Conservation (phyloP, 1,140 invertebrate genomes). For the Episyrphus balteatus region DNA sequence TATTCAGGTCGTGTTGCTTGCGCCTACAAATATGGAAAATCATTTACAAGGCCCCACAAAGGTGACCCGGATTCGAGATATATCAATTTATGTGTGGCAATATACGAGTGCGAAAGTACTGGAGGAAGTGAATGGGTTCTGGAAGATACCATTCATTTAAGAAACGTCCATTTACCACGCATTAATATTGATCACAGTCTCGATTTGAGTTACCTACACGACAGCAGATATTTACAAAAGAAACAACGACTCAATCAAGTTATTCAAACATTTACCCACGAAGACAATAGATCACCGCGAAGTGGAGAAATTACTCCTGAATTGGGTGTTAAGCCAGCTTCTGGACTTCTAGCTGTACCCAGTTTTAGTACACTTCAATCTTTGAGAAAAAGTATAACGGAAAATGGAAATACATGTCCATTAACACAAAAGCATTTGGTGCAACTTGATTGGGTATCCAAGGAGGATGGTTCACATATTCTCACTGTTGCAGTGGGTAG, state of each 20-base stretch:
- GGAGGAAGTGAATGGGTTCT: conserved; percentile 97
- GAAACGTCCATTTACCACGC: conserved; percentile 74
- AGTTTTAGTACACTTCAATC: conserved; percentile 88
- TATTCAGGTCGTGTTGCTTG: conserved; percentile 95
- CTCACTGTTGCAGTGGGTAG: conserved; percentile 92
- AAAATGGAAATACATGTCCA: conserved; percentile 82
- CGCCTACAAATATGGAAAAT: conserved; percentile 86
- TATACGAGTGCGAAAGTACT: conserved; percentile 98
- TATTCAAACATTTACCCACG: conserved; percentile 49
- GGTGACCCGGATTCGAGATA: conserved; percentile 71
- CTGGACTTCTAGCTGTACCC: conserved; percentile 72
- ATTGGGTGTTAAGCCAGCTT: conserved; percentile 35
- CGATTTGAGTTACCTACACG: conserved; percentile 72
- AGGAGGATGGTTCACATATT: conserved; percentile 97
- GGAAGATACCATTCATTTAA: conserved; percentile 90
- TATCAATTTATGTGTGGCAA: conserved; percentile 90
- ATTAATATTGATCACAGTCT: conserved; percentile 70
- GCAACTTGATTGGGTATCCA: conserved; percentile 97
- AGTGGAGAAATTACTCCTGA: conserved; percentile 40
- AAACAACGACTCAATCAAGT: conserved; percentile 64
- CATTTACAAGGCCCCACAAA: conserved; percentile 68
- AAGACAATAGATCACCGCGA: conserved; percentile 43
- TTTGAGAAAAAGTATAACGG: conserved; percentile 74
- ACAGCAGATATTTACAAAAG: conserved; percentile 67
- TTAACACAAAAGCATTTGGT: conserved; percentile 80